Base-by-base conservation (phyloP, 2,888 invertebrate genomes). In the Amaurobius ferox region DNA sequence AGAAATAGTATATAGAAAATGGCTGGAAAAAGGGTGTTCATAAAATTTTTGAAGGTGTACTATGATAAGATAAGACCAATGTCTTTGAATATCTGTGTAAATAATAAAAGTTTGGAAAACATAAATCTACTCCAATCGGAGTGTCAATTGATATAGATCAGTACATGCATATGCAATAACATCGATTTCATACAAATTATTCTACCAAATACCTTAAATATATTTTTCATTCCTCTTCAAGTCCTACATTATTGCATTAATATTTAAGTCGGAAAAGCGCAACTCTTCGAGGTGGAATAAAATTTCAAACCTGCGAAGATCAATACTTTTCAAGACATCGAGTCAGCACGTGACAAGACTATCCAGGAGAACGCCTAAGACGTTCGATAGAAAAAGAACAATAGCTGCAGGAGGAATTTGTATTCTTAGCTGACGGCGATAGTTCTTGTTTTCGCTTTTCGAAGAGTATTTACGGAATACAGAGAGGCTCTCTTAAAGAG, bases 341-440 rank as follows among this genome's bases (percentile, higher is more conserved):
- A 85, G 77, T 77, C 71, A 19, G 72, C 83, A 85, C 83, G 83
- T 85, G 83, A 77, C 71, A 39, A 29, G 77, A 72, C 55, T 85
- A 39, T 23, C 23, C 23, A n/a, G 44, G 16, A 44, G 16, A n/a
- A 44, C 16, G 16, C 44, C 44, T n/a, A n/a, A n/a, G 44, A 44
- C 6, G 16, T 44, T 44, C 23, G 3, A 19, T 23, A 55, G 55
- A 55, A 55, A 23, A 44, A 55, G 5, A 55, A 55, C 55, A 23
- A 23, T 55, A 6, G 1, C 55, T 23, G 23, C 19, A 3, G 23
- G 23, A 6, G 23, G 11, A 19, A 55, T 55, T 55, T 55, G 55
- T 55, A 55, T 55, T 55, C 55, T 11, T 55, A 6, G 55, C 55
- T 23, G 19, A 23, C 6, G 23, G 55, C 23, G 19, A 6, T 44